Evolutionary conservation across 2,113 vertebrate species (phyloP).

Genomic region (Neogale vison): DNA sequence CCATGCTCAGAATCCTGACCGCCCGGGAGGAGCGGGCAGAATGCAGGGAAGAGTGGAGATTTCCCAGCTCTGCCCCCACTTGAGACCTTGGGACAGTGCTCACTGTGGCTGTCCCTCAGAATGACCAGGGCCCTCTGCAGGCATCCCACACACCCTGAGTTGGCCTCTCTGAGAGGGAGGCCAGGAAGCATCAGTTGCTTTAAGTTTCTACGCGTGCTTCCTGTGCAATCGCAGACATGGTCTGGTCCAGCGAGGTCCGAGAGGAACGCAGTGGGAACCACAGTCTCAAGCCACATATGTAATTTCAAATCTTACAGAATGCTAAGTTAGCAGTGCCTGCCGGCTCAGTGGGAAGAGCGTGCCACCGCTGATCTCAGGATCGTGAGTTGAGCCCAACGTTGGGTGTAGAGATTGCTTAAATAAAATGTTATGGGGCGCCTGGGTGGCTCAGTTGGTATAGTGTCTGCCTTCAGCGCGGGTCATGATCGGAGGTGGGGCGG

Average conservation of each 20-base stretch:
- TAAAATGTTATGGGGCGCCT: background rate
- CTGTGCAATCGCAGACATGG: background rate
- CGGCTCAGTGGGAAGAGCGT: background rate
- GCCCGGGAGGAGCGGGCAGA: background rate
- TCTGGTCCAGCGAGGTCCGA: background rate
- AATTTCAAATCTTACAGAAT: background rate
- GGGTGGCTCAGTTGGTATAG: background rate
- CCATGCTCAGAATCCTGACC: background rate
- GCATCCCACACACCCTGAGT: background rate
- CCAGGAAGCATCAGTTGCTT: rapidly evolving
- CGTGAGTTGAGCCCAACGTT: background rate
- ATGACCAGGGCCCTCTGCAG: background rate
- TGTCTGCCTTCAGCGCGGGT: background rate
- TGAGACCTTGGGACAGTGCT: background rate
- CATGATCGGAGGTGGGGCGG: background rate
- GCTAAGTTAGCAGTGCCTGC: background rate
- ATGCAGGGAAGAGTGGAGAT: too few species aligned
- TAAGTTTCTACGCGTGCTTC: background rate
- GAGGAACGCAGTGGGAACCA: background rate
- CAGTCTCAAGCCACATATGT: background rate
- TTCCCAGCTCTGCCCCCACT: rapidly evolving
- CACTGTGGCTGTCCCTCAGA: background rate
- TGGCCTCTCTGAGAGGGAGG: background rate
- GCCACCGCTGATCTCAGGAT: background rate
- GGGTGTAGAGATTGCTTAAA: background rate